Evolutionary conservation across 2,113 vertebrate genomes (phyloP).

Genomic region (Falco punctatus): DNA sequence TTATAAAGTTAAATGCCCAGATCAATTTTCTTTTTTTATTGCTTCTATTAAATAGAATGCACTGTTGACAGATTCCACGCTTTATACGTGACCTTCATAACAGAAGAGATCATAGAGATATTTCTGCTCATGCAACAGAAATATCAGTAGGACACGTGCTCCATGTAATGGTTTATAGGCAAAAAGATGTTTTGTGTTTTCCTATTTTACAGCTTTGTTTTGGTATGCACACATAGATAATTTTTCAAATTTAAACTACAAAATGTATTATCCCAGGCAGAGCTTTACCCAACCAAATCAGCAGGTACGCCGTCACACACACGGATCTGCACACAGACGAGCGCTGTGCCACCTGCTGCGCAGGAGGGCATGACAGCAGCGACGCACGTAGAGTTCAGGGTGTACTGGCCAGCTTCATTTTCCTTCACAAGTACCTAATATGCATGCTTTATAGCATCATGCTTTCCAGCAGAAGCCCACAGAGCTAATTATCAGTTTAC

Average conservation of each 20-base stretch:
- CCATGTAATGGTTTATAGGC: neutral
- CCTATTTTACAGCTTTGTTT: constrained; percentile 6
- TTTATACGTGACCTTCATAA: neutral
- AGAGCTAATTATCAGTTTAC: neutral
- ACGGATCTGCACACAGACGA: neutral
- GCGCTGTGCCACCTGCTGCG: constrained; percentile 4
- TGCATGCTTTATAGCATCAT: neutral
- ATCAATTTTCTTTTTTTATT: neutral
- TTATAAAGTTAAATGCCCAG: neutral
- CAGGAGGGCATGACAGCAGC: constrained; percentile 11
- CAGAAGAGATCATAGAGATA: constrained; percentile 27
- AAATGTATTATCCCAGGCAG: neutral
- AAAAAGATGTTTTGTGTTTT: neutral
- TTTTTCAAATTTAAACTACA: neutral
- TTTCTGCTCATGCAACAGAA: constrained; percentile 67
- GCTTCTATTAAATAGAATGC: neutral
- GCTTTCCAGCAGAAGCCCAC: constrained; percentile 21
- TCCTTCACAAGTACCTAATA: neutral
- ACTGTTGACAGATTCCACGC: neutral
- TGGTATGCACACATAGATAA: neutral
- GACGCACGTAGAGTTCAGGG: rapidly evolving
- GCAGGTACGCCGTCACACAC: neutral
- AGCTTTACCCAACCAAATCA: neutral
- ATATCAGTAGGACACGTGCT: constrained; percentile 48
- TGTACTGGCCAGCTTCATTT: neutral